phyloP scores from a whole-genome alignment of 37 sponge, comb jelly and placozoan species.

The Ephydatia muelleri region DNA sequence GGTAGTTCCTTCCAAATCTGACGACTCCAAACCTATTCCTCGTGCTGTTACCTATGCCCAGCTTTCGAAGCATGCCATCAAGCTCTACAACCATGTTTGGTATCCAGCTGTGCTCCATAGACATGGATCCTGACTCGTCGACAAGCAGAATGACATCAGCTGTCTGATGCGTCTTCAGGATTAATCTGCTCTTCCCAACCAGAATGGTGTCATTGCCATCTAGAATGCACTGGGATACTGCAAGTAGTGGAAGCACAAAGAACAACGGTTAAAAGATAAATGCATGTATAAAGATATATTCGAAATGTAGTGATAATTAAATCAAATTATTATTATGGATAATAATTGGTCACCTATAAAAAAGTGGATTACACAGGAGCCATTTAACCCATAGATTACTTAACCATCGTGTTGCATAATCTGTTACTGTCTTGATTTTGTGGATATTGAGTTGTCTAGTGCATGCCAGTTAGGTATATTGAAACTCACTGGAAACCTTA shows the following conservation, averaged over 20 bases:
- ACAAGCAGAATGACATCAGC: constrained; percentile 78
- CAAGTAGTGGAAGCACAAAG: neutral
- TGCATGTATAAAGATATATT: neutral
- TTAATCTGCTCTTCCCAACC: constrained; percentile 2
- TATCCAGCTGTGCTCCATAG: constrained; percentile 77
- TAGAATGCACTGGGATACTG: constrained; percentile 31
- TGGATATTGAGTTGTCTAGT: too few species aligned
- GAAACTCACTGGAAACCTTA: neutral
- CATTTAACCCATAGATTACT: too few species aligned
- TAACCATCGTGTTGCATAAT: too few species aligned
- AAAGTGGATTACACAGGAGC: too few species aligned
- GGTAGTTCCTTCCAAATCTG: constrained; percentile 64
- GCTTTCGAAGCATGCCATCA: constrained; percentile 28
- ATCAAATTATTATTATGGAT: too few species aligned
- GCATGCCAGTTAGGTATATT: constrained; percentile 8
- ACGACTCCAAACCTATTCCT: constrained; percentile 65
- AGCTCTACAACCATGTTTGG: constrained; percentile 34
- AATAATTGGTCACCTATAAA: too few species aligned
- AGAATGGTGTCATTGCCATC: constrained; percentile 11
- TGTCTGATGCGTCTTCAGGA: neutral
- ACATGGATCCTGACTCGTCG: constrained; percentile 90
- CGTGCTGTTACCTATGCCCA: constrained; percentile 32
- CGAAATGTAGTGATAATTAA: neutral
- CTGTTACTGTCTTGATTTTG: too few species aligned
- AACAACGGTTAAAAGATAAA: too few species aligned